Base-by-base conservation (phyloP, 2,113 vertebrate species). In the Corythornis madagascariensis region DNA sequence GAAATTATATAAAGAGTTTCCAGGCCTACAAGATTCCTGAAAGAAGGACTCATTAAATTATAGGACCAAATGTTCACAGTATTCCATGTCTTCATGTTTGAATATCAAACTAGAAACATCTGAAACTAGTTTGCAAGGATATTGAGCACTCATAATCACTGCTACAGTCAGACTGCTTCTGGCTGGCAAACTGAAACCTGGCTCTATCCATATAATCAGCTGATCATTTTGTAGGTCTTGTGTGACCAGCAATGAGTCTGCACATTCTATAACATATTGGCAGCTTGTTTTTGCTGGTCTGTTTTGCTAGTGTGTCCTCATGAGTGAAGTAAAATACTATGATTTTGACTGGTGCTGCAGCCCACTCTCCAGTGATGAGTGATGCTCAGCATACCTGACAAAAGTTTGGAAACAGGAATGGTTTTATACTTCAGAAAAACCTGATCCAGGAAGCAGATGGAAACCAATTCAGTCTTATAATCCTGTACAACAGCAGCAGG, bases 121-220 rank as follows among this genome's bases (percentile, higher is more conserved):
- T 91, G 67, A 53, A 95, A 75, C 20, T 82, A 82, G 69, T 93
- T 92, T 93, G 28, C 21, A 79, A 78, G 16, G n/a, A 73, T 90
- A 47, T 50, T 75, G 57, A 93, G 26, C 21, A 84, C 31, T 15
- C 55, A 55, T 67, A 25, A 84, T 91, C 87, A 16, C 11, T 16
- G 16, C 21, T 91, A 52, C 59, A 91, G 59, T 63, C 45, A 76
- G 50, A 61, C 15, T 57, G 26, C 45, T 73, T 65, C 47, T 70
- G 50, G 13, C n/a, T 90, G 79, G 50, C 64, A 93, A 91, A 74
- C 19, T 26, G 47, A 85, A 95, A 76, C 73, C 42, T 91, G 28
- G 2, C 24, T 45, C 16, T 59, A 8, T 63, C 18, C 6, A 42
- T 63, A 31, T 17, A 52, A 72, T 57, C 1, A 16, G 73, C 22